Conservation (phyloP, 2,888 invertebrate species). For the Nomada fucata region DNA sequence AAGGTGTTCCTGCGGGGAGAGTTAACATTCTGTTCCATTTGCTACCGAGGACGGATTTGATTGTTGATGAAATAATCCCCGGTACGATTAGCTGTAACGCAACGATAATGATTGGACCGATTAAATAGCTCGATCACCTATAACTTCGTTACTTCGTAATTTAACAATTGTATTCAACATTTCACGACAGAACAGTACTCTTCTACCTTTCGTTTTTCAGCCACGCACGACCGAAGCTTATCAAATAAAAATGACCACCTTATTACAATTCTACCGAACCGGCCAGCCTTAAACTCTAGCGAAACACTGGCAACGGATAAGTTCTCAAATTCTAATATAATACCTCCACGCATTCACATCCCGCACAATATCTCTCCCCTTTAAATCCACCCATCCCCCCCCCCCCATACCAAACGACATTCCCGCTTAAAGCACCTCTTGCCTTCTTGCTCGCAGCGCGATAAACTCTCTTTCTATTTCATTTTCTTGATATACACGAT, state of each 20-base stretch:
- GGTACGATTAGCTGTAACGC: no score
- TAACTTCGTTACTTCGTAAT: not conserved
- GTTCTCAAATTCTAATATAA: not conserved
- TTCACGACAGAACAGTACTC: not conserved
- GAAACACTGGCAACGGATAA: not conserved
- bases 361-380: not conserved
- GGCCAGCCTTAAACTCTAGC: no score
- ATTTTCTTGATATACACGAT: slow-evolving; percentile 45
- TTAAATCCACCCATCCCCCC: not conserved
- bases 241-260: not conserved
- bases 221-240: no score
- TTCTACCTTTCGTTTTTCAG: no score
- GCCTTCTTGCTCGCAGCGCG: slow-evolving; percentile 7
- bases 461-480: slow-evolving; percentile 23
- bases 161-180: not conserved
- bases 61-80: no score
- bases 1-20: no score
- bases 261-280: no score
- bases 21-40: no score
- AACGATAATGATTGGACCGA: no score
- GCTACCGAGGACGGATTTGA: no score
- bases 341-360: not conserved
- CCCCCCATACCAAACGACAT: slow-evolving; percentile 7
- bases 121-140: no score
- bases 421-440: slow-evolving; percentile 15